Evolutionary conservation across 1,140 invertebrate genomes (phyloP).

Genomic region (Thaumetopoea pityocampa): DNA sequence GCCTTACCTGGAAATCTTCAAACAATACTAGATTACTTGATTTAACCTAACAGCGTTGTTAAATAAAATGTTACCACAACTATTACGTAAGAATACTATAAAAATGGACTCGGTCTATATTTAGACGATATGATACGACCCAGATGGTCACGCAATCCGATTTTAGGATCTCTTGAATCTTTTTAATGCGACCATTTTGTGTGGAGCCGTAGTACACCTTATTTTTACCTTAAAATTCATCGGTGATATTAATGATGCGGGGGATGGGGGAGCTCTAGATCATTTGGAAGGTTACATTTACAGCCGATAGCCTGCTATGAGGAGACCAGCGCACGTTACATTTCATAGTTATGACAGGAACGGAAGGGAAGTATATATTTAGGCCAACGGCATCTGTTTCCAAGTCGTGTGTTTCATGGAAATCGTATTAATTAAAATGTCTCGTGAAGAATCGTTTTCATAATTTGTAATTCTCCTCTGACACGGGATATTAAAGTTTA

Average conservation of each 20-base stretch:
- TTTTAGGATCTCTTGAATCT: slow-evolving; percentile 69
- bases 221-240: slow-evolving; percentile 33
- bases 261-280: slow-evolving; percentile 39
- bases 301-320: slow-evolving; percentile 64
- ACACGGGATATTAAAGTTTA: slow-evolving; percentile 41
- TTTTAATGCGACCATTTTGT: slow-evolving; percentile 47
- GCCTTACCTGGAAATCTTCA: no score
- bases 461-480: slow-evolving; percentile 40
- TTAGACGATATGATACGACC: slow-evolving; percentile 64
- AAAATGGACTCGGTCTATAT: slow-evolving; percentile 68
- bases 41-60: slow-evolving; percentile 12
- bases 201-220: slow-evolving; percentile 46
- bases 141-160: slow-evolving; percentile 69
- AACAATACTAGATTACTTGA: slow-evolving; percentile 21
- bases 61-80: slow-evolving; percentile 40
- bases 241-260: slow-evolving; percentile 23
- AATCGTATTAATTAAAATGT: slow-evolving; percentile 64
- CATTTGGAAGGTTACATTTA: slow-evolving; percentile 47
- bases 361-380: slow-evolving; percentile 73
- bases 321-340: slow-evolving; percentile 54
- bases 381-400: slow-evolving; percentile 61
- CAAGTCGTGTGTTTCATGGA: slow-evolving; percentile 56
- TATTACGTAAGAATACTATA: slow-evolving; percentile 50
- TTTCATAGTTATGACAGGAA: slow-evolving; percentile 69
- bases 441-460: slow-evolving; percentile 44